These are phyloP conservation scores for Lerista edwardsae DNA, from an alignment of 2,797 vertebrate genomes.

Conservation along the genomic window DNA sequence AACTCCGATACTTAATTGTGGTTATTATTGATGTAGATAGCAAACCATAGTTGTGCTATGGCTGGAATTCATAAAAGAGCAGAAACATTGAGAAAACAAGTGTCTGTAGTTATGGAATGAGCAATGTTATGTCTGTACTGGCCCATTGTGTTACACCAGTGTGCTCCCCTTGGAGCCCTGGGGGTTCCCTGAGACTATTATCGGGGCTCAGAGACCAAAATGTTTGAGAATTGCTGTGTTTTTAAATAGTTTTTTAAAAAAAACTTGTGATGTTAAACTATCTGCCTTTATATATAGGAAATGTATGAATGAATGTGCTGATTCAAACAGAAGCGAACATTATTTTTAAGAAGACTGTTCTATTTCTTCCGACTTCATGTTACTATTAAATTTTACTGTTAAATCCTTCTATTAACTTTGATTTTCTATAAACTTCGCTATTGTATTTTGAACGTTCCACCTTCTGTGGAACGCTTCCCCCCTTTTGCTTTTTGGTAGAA, in stretches of 20 bases:
- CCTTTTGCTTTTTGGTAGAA: slow-evolving; percentile 58
- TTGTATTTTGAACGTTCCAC: slow-evolving; percentile 43
- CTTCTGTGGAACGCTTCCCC: slow-evolving; percentile 42
- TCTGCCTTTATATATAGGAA: not conserved
- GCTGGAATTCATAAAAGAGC: not conserved
- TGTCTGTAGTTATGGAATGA: not conserved
- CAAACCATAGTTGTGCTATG: not conserved
- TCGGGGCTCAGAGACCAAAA: too few species aligned
- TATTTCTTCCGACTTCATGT: slow-evolving; percentile 10
- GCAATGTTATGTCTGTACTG: not conserved
- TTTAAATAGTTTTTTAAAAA: not conserved
- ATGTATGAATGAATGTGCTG: not conserved
- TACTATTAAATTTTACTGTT: slow-evolving; percentile 44
- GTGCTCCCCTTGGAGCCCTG: too few species aligned
- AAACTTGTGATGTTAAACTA: not conserved
- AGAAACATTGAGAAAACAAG: not conserved
- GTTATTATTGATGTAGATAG: not conserved
- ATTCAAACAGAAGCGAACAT: slow-evolving; percentile 16
- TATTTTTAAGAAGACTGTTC: not conserved
- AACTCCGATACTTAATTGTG: not conserved
- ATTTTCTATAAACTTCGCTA: slow-evolving; percentile 53
- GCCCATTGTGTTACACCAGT: not conserved
- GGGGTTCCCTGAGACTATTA: too few species aligned
- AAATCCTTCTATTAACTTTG: slow-evolving; percentile 36
- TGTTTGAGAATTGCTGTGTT: not conserved